Evolutionary conservation across 2,888 invertebrate species (phyloP), one percentile per base, ranked within the genome.

Genomic region (Tethea ocularis): DNA sequence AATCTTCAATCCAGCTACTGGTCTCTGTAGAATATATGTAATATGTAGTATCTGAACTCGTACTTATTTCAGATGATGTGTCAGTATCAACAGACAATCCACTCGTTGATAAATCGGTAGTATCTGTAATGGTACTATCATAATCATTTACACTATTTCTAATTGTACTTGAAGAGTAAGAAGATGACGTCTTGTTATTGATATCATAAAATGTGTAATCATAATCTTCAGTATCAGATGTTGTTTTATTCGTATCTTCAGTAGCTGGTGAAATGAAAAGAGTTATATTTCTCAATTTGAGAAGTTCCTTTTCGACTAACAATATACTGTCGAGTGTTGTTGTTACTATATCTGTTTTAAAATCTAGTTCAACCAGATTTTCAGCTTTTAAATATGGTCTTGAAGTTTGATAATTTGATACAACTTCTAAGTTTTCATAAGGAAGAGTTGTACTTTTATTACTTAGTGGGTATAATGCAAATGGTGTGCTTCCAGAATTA

Each of bases 201-300:
- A 29, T 17, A 22, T 64, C 11, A 36, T 84, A 75, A 56, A 77
- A 75, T 26, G 67, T 64, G 38, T 69, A 70, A 36, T 80, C 77
- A 46, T 76, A 61, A 59, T 82, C 75, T 29, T 71, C 67, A 61
- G 74, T 72, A 13, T 33, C 13, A 33, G 66, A 67, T 26, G 64
- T 69, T 51, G 53, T 60, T 15, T 78, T 69, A 51, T 64, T 68
- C 20, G 57, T 51, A 53, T 64, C 60, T 13, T 57, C 51, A 11
- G 33, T 26, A 53, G 60, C 61, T 7, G 41, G 24, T 26, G 62
- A 57, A 54, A 62, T 57, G 33, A 53, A 52, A 13, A 52, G 24
- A 8, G 52, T 61, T 41, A 84, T 69, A 56, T 79, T 75, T 71
- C 78, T 77, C 29, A 86, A 61, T 61, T 70, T 74, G 64, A 82